These are phyloP conservation scores for Thysanoteuthis rhombus DNA, from an alignment of 2,888 invertebrate genomes.

Conservation along the genomic window DNA sequence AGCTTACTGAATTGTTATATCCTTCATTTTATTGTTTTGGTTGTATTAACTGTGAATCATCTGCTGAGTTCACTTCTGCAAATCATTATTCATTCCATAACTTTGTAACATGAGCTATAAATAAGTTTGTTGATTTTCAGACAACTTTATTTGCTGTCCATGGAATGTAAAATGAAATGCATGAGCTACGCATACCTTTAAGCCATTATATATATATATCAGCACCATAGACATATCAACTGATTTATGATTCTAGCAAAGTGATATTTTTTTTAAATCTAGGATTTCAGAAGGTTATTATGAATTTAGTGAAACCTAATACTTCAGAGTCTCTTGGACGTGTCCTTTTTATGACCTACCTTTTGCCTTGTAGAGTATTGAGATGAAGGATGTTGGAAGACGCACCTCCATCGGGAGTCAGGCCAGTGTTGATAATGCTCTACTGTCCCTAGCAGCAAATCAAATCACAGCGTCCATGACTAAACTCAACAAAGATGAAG, in stretches of 20 bases:
- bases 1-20: background rate
- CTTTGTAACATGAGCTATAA: background rate
- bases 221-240: background rate
- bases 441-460: constrained; percentile 47
- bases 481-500: constrained; percentile 49
- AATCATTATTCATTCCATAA: background rate
- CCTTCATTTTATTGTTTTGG: background rate
- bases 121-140: background rate
- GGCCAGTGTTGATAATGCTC: constrained; percentile 45
- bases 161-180: background rate
- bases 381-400: constrained; percentile 44
- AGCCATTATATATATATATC: background rate
- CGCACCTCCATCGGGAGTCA: constrained; percentile 47
- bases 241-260: background rate
- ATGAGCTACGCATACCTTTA: background rate
- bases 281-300: background rate
- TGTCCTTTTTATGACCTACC: constrained; percentile 26
- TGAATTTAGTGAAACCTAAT: background rate
- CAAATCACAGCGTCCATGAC: constrained; percentile 52
- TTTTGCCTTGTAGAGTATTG: constrained; percentile 41
- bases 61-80: background rate
- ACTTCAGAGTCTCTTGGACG: background rate
- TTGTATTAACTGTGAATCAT: background rate
- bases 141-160: background rate
- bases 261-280: background rate